Base-by-base conservation (phyloP, 1,140 invertebrate genomes). In the Nylanderia fulva region DNA sequence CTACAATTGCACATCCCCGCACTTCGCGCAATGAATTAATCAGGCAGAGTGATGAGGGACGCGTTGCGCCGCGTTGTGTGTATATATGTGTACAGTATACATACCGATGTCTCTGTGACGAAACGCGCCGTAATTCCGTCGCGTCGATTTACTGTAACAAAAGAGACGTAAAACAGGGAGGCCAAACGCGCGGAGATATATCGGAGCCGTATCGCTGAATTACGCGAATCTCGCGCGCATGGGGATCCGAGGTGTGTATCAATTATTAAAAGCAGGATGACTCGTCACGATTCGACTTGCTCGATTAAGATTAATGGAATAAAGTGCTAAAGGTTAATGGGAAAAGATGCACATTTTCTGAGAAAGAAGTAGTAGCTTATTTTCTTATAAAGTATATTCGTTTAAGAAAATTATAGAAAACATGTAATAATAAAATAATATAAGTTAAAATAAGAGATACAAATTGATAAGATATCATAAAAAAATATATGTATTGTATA, bases 41-140 rank as follows among this genome's bases (percentile, higher is more conserved):
- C 89, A 90, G 79, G 54, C 86, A 86, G 88, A 90, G 86, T 90
- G 89, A 90, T 84, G 89, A 90, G 89, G 88, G 89, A 89, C 77
- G 87, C 69, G 69, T 54, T 61, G 54, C 68, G 52, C 29, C 71
- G 72, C 36, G 74, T 77, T 66, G n/a, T 77, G 76, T 60, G 75
- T 71, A 71, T 54, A 66, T 71, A 71, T 54, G 58, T 36, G 61
- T 61, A 48, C 13, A 48, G 45, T 48, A 39, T 84, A 58, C 54
- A 85, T 85, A 85, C 69, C 86, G 72, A 87, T 84, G 80, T 48
- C 52, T 24, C 52, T 24, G 45, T 48, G 80, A 87, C 79, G 58
- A 88, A 72, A 61, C 68, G 42, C 33, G 68, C 54, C 58, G 74
- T 71, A 85, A 86, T 86, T 75, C 86, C 56, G 63, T 58, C 77